Evolutionary conservation across 1,140 invertebrate genomes (phyloP), one percentile per base, ranked within the genome.

Genomic region (Trichoplusia ni): DNA sequence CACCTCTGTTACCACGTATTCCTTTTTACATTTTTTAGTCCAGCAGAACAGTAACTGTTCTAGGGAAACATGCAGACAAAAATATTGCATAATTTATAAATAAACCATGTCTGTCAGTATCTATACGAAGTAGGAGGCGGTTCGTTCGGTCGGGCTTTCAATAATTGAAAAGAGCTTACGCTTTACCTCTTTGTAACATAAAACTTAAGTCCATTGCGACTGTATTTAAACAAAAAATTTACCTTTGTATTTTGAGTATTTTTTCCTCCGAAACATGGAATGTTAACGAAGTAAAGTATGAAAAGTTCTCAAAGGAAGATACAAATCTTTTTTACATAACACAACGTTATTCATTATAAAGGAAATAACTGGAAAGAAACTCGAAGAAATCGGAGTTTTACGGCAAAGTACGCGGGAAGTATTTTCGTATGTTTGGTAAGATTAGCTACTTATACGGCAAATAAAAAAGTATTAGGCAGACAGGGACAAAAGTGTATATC

Each of bases 241-340:
- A 46, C 38, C 21, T 44, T 44, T 44, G 4, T n/a, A 1, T 44
- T 18, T 31, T 21, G n/a, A 29, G 37, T 18, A 16, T 59, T 8
- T 58, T 59, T 31, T 31, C 33, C 35, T 56, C 25, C 25, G 23
- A 54, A 37, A 56, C 14, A 37, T 11, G 33, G 21, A 56, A 56
- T 40, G 51, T 56, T 56, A 56, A 56, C 19, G 21, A 31, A 37
- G 40, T 37, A 56, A 56, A 56, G 51, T 38, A 38, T 38, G 37
- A 56, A 38, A 31, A 38, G 33, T 38, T 51, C 35, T 56, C 51
- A 56, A 56, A 40, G 51, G 33, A 13, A 38, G 33, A 13, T 9
- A 46, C 18, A 60, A 33, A 47, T 37, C 18, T 60, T 47, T 35
- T 33, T 25, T 47, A 33, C 42, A 47, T 35, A 27, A 46, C 42